Conservation (phyloP, 2,797 vertebrate genomes). For the Eleutherodactylus coqui region DNA sequence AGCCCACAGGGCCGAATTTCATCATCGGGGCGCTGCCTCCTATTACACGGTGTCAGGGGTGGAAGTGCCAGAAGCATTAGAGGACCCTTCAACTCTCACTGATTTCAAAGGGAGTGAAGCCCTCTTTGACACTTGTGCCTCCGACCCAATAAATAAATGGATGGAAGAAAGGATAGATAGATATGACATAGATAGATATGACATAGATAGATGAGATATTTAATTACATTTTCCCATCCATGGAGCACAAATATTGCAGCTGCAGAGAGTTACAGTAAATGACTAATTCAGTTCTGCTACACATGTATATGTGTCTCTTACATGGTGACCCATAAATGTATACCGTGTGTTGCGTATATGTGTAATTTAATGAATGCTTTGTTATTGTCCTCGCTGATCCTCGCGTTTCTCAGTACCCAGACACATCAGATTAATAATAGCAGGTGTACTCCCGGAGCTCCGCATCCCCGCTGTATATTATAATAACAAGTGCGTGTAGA, state of each 20-base stretch:
- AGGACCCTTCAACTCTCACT: too few relatives aligned
- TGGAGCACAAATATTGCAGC: neutral
- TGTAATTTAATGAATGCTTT: conserved; percentile 31
- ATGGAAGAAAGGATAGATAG: neutral
- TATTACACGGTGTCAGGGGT: too few relatives aligned
- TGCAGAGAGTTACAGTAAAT: neutral
- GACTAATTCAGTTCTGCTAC: neutral
- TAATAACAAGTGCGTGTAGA: conserved; percentile 12
- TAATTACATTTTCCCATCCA: neutral
- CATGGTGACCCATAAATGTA: neutral
- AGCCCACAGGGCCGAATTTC: too few relatives aligned
- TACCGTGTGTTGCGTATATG: neutral
- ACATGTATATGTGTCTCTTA: neutral
- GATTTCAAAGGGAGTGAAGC: too few relatives aligned
- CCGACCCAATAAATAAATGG: too few relatives aligned
- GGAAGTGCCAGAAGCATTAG: too few relatives aligned
- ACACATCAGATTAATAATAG: conserved; percentile 38
- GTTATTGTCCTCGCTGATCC: conserved; percentile 18
- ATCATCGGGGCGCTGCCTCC: too few relatives aligned
- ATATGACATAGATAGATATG: too few relatives aligned
- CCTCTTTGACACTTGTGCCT: too few relatives aligned
- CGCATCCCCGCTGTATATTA: conserved; percentile 21
- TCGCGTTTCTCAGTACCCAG: neutral
- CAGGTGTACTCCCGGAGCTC: conserved; percentile 15
- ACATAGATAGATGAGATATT: too few relatives aligned